Evolutionary conservation across 1,140 invertebrate species (phyloP), one percentile per base, ranked within the genome.

Genomic region (Platorchestia sp.): DNA sequence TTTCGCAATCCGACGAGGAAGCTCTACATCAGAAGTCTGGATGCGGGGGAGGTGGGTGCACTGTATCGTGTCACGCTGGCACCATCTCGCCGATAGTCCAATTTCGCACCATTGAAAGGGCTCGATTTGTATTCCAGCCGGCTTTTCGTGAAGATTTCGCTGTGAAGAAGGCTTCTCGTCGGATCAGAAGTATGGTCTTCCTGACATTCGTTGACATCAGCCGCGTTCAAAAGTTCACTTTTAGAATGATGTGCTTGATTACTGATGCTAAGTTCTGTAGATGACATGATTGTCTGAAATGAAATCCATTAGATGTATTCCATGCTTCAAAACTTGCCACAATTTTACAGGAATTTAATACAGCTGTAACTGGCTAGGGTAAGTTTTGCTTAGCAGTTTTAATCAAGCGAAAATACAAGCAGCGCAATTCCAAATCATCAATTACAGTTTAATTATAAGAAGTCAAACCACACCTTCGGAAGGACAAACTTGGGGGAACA

Each of bases 11-110:
- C 43, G 43, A 89, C 87, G 43, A 89, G 41, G 43, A 89, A 36
- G 36, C 87, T 89, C 87, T 89, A 41, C 87, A 89, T 89, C 87
- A 89, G 87, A 42, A 89, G 87, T 89, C 43, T 89, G 87, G 87
- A 44, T 89, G 87, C 0, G 59, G 59, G 59, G 27, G 27, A 3
- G 59, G 36, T 22, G 27, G 59, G 36, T 51, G 10, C 41, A 89
- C 27, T 89, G 87, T 89, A 89, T 44, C 10, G 27, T 44, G 87
- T 44, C 87, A 89, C n/a, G n/a, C 41, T 89, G 87, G 87, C 87
- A 89, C 87, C 87, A 89, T 89, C 87, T 14, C n/a, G 87, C 87
- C 87, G 87, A 89, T 89, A 89, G 87, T 89, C 87, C 87, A 89
- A 89, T 89, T 89, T 89, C 43, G 87, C 41, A 42, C n/a, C 87